Evolutionary conservation across 1,140 invertebrate species (phyloP).

Genomic region (Mya arenaria): DNA sequence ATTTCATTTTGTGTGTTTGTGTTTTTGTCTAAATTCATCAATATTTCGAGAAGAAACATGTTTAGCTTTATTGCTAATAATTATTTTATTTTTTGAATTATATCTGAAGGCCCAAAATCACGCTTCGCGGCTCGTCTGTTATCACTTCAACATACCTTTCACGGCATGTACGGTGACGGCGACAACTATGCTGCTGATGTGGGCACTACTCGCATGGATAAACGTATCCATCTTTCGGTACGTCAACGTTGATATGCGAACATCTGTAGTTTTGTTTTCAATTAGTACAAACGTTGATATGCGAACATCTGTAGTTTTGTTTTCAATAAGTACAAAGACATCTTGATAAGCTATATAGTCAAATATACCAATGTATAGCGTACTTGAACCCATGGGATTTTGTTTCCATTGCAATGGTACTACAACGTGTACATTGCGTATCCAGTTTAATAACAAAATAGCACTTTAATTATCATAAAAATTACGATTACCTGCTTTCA

Average conservation of each 20-base stretch:
- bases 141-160: constrained; percentile 1
- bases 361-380: no score
- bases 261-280: not conserved
- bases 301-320: no score
- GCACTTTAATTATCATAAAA: no score
- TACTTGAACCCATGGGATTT: no score
- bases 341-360: no score
- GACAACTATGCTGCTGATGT: constrained; percentile 57
- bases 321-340: no score
- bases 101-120: not conserved
- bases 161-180: constrained; percentile 52
- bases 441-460: no score
- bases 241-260: constrained; percentile 55
- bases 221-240: constrained; percentile 38
- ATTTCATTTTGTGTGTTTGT: not conserved
- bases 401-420: no score
- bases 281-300: no score
- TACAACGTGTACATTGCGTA: no score
- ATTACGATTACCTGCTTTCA: no score
- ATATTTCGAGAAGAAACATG: not conserved
- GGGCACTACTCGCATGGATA: constrained; percentile 16
- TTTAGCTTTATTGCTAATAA: not conserved
- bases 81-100: not conserved
- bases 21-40: not conserved
- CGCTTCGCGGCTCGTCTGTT: no score